These are phyloP conservation scores for Elephantulus edwardii DNA, from an alignment of 2,113 vertebrate genomes.

Conservation along the genomic window DNA sequence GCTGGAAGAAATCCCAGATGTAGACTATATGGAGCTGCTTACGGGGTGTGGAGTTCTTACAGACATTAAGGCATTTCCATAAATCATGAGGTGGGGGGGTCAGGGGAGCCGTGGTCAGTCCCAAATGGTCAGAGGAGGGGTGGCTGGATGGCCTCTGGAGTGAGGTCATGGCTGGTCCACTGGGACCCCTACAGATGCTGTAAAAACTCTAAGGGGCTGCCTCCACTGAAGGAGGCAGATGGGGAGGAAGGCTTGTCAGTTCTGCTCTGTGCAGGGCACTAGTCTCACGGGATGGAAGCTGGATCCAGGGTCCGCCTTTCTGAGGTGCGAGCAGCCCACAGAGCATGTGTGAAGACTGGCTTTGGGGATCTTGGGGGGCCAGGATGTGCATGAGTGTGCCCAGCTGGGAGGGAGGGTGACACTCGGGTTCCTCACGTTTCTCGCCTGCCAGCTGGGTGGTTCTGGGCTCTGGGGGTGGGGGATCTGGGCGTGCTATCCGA, in stretches of 20 bases:
- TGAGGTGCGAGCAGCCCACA: neutral
- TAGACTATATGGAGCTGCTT: constrained; percentile 11
- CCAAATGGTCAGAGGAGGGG: neutral
- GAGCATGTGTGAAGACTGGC: neutral
- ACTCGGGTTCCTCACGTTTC: neutral
- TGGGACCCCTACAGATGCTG: neutral
- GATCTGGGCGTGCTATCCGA: neutral
- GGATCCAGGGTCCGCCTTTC: neutral
- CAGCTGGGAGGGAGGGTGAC: neutral
- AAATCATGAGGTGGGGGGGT: constrained; percentile 2
- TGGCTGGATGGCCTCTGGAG: neutral
- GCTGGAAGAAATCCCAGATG: constrained; percentile 29
- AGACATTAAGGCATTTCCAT: neutral
- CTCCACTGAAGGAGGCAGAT: neutral
- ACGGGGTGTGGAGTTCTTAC: neutral
- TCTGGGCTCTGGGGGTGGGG: constrained; percentile 3
- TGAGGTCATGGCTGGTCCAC: neutral
- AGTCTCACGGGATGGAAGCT: neutral
- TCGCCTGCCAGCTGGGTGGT: constrained; percentile 2
- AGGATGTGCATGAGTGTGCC: too few species aligned
- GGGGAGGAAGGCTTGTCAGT: neutral
- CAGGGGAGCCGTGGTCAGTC: neutral
- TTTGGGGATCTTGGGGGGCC: neutral
- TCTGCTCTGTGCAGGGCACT: constrained; percentile 13
- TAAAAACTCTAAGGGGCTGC: neutral